Evolutionary conservation across 2,113 vertebrate species (phyloP).

Genomic region (Pheucticus melanocephalus): DNA sequence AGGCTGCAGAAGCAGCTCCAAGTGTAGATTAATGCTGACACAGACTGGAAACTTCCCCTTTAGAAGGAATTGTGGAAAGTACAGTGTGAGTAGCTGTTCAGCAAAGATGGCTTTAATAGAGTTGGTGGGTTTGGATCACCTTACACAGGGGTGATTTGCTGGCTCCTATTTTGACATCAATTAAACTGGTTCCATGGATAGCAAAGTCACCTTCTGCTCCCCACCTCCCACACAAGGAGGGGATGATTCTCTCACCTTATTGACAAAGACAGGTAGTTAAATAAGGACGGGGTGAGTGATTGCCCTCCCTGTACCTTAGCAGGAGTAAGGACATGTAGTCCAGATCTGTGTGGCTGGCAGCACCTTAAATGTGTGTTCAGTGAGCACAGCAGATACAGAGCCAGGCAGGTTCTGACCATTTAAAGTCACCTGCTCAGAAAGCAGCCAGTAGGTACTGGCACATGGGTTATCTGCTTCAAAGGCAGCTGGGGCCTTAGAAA

Average conservation of each 20-base stretch:
- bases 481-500: not conserved
- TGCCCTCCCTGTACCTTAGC: not conserved
- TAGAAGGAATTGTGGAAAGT: not conserved
- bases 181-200: not conserved
- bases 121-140: not conserved
- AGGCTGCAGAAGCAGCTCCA: not conserved
- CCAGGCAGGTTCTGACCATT: not conserved
- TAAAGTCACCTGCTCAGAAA: not conserved
- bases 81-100: not conserved
- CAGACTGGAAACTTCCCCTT: not conserved
- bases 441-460: not conserved
- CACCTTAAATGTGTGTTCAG: not conserved
- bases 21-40: not conserved
- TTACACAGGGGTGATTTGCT: not conserved
- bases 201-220: not conserved
- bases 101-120: not conserved
- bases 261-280: not conserved
- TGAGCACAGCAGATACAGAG: not conserved
- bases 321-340: not conserved
- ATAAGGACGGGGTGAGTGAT: not conserved
- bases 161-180: not conserved
- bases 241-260: not conserved
- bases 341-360: not conserved
- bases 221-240: rapidly evolving
- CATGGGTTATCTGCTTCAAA: not conserved